Evolutionary conservation across 2,888 invertebrate genomes (phyloP), one percentile per base, ranked within the genome.

Genomic region (Agriotes lineatus): DNA sequence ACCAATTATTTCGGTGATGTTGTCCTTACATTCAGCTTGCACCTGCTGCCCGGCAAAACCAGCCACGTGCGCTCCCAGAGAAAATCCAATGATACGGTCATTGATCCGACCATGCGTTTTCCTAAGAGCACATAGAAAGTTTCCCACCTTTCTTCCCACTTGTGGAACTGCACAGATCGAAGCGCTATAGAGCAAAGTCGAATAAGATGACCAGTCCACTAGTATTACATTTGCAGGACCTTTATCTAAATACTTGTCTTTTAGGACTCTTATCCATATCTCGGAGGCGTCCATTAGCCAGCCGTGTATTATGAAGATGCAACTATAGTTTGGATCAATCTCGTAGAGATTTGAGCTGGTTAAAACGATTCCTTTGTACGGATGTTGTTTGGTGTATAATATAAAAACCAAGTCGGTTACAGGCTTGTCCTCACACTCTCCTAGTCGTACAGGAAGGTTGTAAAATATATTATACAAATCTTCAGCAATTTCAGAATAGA

Each of bases 21-120:
- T 67, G 0, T 33, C 52, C 1, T n/a, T 14, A 0, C 45, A 35
- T 37, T 7, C n/a, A 14, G 0, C n/a, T 37, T 33, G 44, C 7
- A 59, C 12, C 4, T 20, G 6, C 45, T 61, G 60, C 3, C 67
- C 67, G 6, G 56, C 45, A 37, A 18, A 33, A 18, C 67, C 67
- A 7, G 54, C 44, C 1, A 67, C 16, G 9, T 67, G 67, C 9
- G 54, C 67, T 9, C 67, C 67, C 20, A 60, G 14, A 7, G 67
- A 67, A 37, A 60, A 60, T 25, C 67, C 67, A 25, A 33, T 56
- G 0, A 67, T 37, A 19, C 42, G 25, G 5, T 33, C 12, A 19
- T 57, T 3, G 19, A 9, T 9, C 2, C 22, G n/a, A 2, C 9
- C 25, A n/a, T 2, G 0, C 3, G 1, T 9, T 2, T 2, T 1